phyloP scores from a whole-genome alignment of 2,888 invertebrate species.

The Hirtodrosophila trivittata region DNA sequence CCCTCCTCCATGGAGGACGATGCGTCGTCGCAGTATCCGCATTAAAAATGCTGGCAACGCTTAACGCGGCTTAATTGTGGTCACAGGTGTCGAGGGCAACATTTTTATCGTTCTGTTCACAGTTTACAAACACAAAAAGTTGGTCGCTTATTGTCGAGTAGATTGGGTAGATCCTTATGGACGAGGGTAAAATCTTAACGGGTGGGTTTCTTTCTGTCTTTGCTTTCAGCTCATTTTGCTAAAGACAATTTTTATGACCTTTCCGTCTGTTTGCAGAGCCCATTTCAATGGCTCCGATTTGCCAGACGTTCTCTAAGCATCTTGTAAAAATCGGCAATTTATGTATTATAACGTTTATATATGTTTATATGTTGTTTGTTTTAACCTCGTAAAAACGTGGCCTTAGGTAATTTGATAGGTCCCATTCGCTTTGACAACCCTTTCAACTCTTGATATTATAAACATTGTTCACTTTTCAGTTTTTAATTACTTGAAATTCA shows the following conservation, averaged over 20 bases:
- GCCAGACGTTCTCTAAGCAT: constrained; percentile 53
- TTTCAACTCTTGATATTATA: constrained; percentile 30
- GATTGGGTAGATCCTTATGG: constrained; percentile 3
- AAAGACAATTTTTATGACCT: constrained; percentile 80
- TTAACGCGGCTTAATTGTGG: constrained; percentile 82
- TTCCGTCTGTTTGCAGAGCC: constrained; percentile 79
- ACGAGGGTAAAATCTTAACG: constrained; percentile 5
- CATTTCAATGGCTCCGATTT: constrained; percentile 70
- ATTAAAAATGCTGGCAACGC: constrained; percentile 59
- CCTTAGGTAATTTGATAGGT: constrained; percentile 58
- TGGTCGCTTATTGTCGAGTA: constrained; percentile 3
- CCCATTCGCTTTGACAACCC: constrained; percentile 35
- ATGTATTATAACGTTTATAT: too few relatives aligned
- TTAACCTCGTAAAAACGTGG: constrained; percentile 56
- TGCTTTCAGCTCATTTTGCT: constrained; percentile 50
- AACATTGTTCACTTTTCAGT: constrained; percentile 59
- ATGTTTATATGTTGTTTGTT: constrained; percentile 70
- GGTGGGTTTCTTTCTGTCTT: constrained; percentile 15
- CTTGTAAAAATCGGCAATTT: constrained; percentile 70
- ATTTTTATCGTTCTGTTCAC: constrained; percentile 82
- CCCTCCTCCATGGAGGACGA: too few relatives aligned
- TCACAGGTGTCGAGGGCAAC: constrained; percentile 79
- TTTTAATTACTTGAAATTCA: constrained; percentile 79
- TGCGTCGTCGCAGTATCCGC: constrained; percentile 21
- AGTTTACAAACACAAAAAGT: constrained; percentile 53